These are phyloP conservation scores for Salticus scenicus DNA, from an alignment of 2,888 invertebrate genomes.

Conservation along the genomic window DNA sequence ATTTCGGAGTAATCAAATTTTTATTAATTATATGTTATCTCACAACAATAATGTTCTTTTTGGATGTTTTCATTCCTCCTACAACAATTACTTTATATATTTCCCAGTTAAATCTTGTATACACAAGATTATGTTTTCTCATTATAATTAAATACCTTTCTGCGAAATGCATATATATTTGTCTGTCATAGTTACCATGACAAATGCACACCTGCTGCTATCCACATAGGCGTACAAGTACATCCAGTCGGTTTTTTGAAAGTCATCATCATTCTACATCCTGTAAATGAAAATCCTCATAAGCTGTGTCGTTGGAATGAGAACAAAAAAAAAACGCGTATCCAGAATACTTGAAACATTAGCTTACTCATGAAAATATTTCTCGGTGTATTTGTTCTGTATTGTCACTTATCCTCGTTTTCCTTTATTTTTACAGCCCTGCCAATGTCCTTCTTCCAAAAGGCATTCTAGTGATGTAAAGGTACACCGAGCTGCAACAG, in stretches of 20 bases:
- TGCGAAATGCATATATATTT: too few species aligned
- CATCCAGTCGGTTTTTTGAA: background rate
- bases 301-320: background rate
- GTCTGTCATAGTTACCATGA: too few species aligned
- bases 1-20: too few species aligned
- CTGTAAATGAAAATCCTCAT: background rate
- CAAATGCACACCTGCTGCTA: background rate
- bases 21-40: too few species aligned
- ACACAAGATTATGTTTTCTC: too few species aligned
- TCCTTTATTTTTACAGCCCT: background rate
- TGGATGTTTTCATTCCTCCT: too few species aligned
- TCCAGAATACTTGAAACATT: background rate
- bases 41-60: too few species aligned
- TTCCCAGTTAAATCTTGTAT: too few species aligned
- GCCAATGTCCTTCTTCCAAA: background rate
- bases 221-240: too few species aligned
- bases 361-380: too few species aligned
- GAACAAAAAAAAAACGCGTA: background rate
- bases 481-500: constrained; percentile 32
- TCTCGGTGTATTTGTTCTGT: background rate
- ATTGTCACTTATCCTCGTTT: constrained; percentile 8
- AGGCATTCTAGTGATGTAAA: constrained; percentile 16
- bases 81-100: too few species aligned
- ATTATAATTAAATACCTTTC: too few species aligned
- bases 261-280: background rate